These are phyloP conservation scores for Archegozetes longisetosus DNA, from an alignment of 1,140 invertebrate genomes.

Conservation along the genomic window DNA sequence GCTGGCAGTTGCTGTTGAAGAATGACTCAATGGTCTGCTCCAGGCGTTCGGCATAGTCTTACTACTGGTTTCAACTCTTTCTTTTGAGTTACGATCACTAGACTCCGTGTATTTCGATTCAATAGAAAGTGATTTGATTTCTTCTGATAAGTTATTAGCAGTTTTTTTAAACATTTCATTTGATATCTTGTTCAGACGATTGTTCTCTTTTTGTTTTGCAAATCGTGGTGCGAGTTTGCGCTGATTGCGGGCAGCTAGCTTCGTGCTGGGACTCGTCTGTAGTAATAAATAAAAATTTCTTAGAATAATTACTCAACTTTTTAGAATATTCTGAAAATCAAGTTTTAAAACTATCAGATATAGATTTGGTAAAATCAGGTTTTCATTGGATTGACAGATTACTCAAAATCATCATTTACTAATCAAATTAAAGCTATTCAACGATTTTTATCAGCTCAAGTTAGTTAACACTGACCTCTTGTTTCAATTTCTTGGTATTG, in stretches of 20 bases:
- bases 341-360: background rate
- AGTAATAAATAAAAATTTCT: too few relatives aligned
- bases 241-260: too few relatives aligned
- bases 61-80: too few relatives aligned
- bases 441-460: background rate
- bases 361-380: slow-evolving; percentile 10
- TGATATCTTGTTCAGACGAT: slow-evolving; percentile 17
- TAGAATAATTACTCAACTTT: too few relatives aligned
- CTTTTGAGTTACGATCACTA: too few relatives aligned
- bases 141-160: background rate
- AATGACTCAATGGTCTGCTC: background rate
- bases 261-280: too few relatives aligned
- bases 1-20: background rate
- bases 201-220: slow-evolving; percentile 50
- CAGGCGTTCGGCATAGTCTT: background rate
- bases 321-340: too few relatives aligned
- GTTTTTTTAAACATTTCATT: too few relatives aligned
- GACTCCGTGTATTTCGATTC: too few relatives aligned
- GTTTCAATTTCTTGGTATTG: slow-evolving; percentile 24
- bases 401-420: slow-evolving; percentile 21
- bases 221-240: slow-evolving; percentile 63
- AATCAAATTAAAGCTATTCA: background rate
- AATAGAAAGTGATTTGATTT: background rate
- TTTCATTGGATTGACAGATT: slow-evolving; percentile 28
- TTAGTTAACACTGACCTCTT: slow-evolving; percentile 16